Evolutionary conservation across 2,797 vertebrate genomes (phyloP), one percentile per base, ranked within the genome.

Genomic region (Eidolon dupreanum): DNA sequence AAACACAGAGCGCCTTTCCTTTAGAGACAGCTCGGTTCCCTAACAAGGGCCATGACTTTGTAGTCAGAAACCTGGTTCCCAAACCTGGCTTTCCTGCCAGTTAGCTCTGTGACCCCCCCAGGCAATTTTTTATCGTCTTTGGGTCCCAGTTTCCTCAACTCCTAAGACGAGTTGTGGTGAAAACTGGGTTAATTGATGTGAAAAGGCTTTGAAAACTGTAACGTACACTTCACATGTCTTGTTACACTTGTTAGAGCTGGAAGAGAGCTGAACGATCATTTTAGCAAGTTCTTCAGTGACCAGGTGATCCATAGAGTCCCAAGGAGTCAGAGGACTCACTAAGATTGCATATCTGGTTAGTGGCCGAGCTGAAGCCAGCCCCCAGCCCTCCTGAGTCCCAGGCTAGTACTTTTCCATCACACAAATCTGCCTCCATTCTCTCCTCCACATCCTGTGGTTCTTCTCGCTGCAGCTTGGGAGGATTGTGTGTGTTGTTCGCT

Each of bases 391-490:
- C 26, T 43, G 20, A 57, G 55, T 95, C 63, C 4, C 15, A 26
- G 75, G 70, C 55, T 63, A 8, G 51, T 16, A 17, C 24, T 51
- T 24, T 6, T 90, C 43, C 89, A 73, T 28, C n/a, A n/a, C 0
- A 4, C 8, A 41, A 61, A 6, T 22, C 66, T 68, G 49, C 19
- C 28, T 85, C 51, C n/a, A 31, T 3, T 24, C 28, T 43, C 49
- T 36, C n/a, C 22, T 12, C 13, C 0, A 9, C 43, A 46, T 33
- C 7, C 5, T 0, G 16, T 0, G 0, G n/a, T 8, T 89, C 15
- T 28, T 78, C 61, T 63, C 0, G 0, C 28, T 41, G 55, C 49
- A 24, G 46, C 33, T 24, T 0, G 0, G 26, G 19, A 8, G 17
- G 24, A 19, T 26, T 16, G 2, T 9, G 6, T 36, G 51, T 5